These are phyloP conservation scores for Teleogryllus oceanicus DNA, from an alignment of 2,888 invertebrate genomes.

Conservation along the genomic window DNA sequence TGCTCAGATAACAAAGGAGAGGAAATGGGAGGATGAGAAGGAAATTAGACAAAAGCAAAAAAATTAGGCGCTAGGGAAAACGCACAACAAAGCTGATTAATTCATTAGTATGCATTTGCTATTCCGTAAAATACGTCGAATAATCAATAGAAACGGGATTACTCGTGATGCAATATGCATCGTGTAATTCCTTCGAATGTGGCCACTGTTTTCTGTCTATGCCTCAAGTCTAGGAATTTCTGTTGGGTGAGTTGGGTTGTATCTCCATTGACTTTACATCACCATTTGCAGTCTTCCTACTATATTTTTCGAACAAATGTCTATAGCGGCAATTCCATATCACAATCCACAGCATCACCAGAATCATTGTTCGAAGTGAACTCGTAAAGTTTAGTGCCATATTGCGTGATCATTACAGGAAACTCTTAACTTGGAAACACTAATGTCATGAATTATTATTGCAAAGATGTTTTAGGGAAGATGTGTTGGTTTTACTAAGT, in stretches of 20 bases:
- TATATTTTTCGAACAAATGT: no score
- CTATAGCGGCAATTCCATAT: no score
- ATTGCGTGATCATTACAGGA: no score
- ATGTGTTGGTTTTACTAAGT: no score
- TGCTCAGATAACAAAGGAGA: neutral
- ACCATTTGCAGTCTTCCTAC: no score
- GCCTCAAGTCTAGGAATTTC: neutral
- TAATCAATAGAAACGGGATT: neutral
- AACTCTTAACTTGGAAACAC: no score
- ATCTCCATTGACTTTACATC: no score
- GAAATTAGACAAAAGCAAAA: conserved; percentile 18
- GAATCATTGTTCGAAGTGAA: no score
- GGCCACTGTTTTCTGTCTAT: neutral
- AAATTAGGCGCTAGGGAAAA: neutral
- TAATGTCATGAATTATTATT: no score
- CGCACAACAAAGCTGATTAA: conserved; percentile 18
- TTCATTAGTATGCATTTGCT: neutral
- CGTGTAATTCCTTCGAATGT: neutral
- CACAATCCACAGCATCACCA: no score
- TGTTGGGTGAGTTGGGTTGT: neutral
- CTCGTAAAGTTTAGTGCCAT: no score
- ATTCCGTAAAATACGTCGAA: neutral
- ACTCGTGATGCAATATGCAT: neutral
- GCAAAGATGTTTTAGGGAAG: no score
- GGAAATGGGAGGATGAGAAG: conserved; percentile 7